Base-by-base conservation (phyloP, 2,888 invertebrate species). In the Crepidodera aurea region DNA sequence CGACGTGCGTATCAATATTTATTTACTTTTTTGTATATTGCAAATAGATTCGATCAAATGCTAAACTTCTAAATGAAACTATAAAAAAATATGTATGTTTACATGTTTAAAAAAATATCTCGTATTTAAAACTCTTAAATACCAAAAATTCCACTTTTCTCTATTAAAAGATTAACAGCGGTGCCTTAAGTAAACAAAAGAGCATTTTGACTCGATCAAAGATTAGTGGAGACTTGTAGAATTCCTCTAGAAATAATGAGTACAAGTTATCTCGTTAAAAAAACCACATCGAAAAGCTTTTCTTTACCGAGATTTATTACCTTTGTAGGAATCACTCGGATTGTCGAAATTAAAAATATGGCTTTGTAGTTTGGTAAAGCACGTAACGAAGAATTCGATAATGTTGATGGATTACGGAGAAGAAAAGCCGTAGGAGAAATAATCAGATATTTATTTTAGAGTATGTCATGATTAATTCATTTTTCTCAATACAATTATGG, bases 231-330 rank as follows among this genome's bases (percentile, higher is more conserved):
- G 50, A 59, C 51, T 63, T 40, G 58, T 61, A 51, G 62, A 60
- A 66, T 60, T 60, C 57, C 27, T 40, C 57, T 18, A 60, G 56
- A 66, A 66, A 66, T 65, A 65, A 65, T 57, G 61, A 63, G 60
- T 54, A 64, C 63, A 61, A 53, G 62, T 51, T 54, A 66, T 64
- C 64, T 64, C 64, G 58, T 66, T 64, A 64, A 62, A 60, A 53
- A 46, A 44, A 59, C 55, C 64, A 57, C 57, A 50, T 56, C 40
- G 59, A 46, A 53, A 19, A 40, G 10, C 27, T 48, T 48, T 46
- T 18, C 34, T 39, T 56, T 56, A 44, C 29, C 13, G 44, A 40
- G 60, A 60, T 60, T 63, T 63, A 59, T 55, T 16, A 18, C 15
- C 37, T 57, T 48, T 39, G 27, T 57, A 39, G 29, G 46, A 56